Base-by-base conservation (phyloP, 2,113 vertebrate species). In the Mesitornis unicolor region DNA sequence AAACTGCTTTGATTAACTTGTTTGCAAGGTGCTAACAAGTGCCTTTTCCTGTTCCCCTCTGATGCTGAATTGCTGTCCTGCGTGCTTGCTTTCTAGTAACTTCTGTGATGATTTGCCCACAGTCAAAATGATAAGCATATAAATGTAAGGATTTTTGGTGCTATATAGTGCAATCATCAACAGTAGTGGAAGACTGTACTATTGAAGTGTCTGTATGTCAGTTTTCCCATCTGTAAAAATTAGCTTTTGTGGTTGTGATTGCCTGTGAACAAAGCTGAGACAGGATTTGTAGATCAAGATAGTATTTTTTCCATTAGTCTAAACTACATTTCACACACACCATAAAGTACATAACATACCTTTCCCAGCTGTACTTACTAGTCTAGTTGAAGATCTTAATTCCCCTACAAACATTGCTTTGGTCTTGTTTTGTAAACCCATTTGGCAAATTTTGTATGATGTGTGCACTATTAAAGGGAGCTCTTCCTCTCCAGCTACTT, bases 11-110 rank as follows among this genome's bases (percentile, higher is more conserved):
- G 85, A 88, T 96, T 83, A 93, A 61, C 28, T 90, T 36, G 53
- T 40, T 13, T 90, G 95, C 79, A 90, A 94, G 64, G 92, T 94
- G 93, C 61, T 94, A 96, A 96, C 92, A 95, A 88, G 51, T 75
- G 42, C 48, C 84, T 2, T 86, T 93, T 96, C 88, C 93, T 92
- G 64, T 70, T 90, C n/a, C 38, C 12, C 43, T 88, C 57, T 84
- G 67, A 75, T 71, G 59, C 69, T 60, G 43, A 59, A 26, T 71
- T 84, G 56, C 79, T 92, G 76, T 86, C 81, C 79, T 70, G 38
- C 53, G 28, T 7, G 10, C 38, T 83, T 5, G 3, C 61, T 90
- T 84, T 86, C 67, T 84, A 38, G 57, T 56, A 81, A 54, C 57
- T 79, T 91, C 48, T 53, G 43, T 88, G 88, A 68, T 86, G 43